These are phyloP conservation scores for Pachyuromys duprasi DNA, from an alignment of 2,797 vertebrate genomes.

Conservation along the genomic window DNA sequence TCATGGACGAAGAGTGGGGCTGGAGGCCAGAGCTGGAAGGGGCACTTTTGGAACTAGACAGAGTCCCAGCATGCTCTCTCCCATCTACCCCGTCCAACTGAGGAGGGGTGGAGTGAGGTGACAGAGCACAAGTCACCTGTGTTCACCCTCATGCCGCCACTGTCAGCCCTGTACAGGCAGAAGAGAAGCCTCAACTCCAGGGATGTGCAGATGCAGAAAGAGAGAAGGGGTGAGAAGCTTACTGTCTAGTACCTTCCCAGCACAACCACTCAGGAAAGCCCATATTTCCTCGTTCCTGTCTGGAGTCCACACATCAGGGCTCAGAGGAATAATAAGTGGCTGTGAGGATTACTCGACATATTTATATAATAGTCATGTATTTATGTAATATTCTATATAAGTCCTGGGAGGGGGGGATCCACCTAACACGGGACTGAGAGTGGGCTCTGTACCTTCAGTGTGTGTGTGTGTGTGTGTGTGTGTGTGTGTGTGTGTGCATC, in stretches of 20 bases:
- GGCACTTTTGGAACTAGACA: background rate
- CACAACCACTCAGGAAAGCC: background rate
- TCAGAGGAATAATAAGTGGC: background rate
- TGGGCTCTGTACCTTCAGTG: background rate
- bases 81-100: background rate
- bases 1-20: background rate
- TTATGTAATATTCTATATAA: too few relatives aligned
- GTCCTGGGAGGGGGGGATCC: too few relatives aligned
- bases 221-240: too few relatives aligned
- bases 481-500: background rate
- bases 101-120: background rate
- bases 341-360: background rate
- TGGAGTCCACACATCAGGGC: background rate
- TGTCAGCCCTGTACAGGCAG: background rate
- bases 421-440: background rate
- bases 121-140: background rate
- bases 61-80: background rate
- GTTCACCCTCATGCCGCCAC: background rate
- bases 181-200: background rate
- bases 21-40: background rate
- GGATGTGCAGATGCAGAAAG: background rate
- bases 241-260: background rate
- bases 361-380: background rate
- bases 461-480: accelerated
- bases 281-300: background rate